Base-by-base conservation (phyloP, 2,113 vertebrate genomes). In the Calonectris borealis region DNA sequence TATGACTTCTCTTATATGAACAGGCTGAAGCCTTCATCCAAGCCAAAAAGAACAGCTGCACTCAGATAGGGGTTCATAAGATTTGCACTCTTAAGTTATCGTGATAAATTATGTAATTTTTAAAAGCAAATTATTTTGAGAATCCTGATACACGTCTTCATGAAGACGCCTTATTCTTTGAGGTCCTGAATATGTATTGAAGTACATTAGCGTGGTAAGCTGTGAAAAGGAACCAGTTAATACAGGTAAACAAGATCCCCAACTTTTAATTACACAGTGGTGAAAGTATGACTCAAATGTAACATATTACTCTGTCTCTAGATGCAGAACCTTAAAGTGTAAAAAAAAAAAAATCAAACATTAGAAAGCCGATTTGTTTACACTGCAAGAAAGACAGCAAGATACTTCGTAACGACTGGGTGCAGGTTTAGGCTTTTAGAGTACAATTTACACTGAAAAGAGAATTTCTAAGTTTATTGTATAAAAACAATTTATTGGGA, bases 221-320 rank as follows among this genome's bases (percentile, higher is more conserved):
- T 96, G 93, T 9, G 13, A 87, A 91, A 96, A 94, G 17, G 77
- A 93, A 94, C 61, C 86, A 82, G 91, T 84, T 68, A 73, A 83
- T 27, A 95, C 52, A 87, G 36, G 68, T 44, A 91, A 78, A 92
- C 69, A 86, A 77, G 91, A 94, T 87, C 24, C 26, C 54, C 62
- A 71, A 87, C 88, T 94, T 92, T 54, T 86, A 95, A 89, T 94
- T 65, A 82, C 32, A 81, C 19, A 44, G 16, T 22, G n/a, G 29
- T 48, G 10, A 89, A 82, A 86, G 42, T 31, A 32, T 32, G 52
- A 88, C 58, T 72, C 64, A 68, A 91, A 68, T 18, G 12, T 61
- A 83, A 52, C 22, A 3, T 2, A 6, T 72, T 64, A 76, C 46
- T n/a, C 22, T 40, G 80, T 42, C 20, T 70, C 54, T 76, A 75